Conservation (phyloP, 2,797 vertebrate genomes). For the Melanotaenia pygmaea region DNA sequence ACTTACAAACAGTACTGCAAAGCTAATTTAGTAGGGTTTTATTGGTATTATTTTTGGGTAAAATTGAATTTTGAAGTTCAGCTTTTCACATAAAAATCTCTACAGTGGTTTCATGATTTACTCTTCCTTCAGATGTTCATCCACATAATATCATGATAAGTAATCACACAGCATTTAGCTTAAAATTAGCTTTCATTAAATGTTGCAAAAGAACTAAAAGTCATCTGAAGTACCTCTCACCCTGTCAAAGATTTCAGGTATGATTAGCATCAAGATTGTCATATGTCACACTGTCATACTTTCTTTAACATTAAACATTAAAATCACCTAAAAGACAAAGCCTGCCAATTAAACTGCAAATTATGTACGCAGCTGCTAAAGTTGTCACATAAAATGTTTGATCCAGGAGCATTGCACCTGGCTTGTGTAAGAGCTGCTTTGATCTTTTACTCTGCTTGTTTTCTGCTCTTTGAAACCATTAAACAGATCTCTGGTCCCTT, state of each 20-base stretch:
- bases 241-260: slow-evolving; percentile 40
- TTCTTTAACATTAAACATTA: slow-evolving; percentile 16
- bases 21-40: slow-evolving; percentile 8
- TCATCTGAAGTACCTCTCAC: slow-evolving; percentile 31
- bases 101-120: not conserved
- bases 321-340: slow-evolving; percentile 43
- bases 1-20: slow-evolving; percentile 11
- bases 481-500: slow-evolving; percentile 60
- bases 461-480: slow-evolving; percentile 71
- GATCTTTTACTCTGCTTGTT: slow-evolving; percentile 73
- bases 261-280: slow-evolving; percentile 36
- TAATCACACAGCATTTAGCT: slow-evolving; percentile 22
- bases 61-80: slow-evolving; percentile 1
- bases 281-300: slow-evolving; percentile 20
- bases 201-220: slow-evolving; percentile 29
- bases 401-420: slow-evolving; percentile 73
- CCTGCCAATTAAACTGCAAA: slow-evolving; percentile 33
- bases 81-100: not conserved
- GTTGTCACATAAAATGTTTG: slow-evolving; percentile 67
- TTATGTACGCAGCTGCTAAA: slow-evolving; percentile 53
- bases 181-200: slow-evolving; percentile 33
- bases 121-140: not conserved
- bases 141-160: slow-evolving; percentile 3
- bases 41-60: not conserved
- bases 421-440: slow-evolving; percentile 70